Evolutionary conservation across 2,888 invertebrate species (phyloP).

Genomic region (Synanthedon formicaeformis): DNA sequence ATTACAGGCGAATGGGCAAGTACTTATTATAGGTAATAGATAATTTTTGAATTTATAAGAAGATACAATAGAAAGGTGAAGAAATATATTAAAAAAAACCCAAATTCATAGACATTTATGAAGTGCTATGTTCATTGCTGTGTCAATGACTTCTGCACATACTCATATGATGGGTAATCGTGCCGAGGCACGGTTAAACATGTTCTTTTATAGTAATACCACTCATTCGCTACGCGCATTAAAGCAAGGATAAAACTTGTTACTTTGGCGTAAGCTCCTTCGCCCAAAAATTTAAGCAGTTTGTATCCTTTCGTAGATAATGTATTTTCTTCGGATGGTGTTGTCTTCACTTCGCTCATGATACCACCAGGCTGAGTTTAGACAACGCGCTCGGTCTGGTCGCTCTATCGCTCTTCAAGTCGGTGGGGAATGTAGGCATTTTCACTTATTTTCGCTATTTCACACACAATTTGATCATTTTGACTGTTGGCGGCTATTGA

Average conservation of each 20-base stretch:
- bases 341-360: constrained; percentile 58
- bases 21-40: no score
- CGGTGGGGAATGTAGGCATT: constrained; percentile 35
- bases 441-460: constrained; percentile 28
- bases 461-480: constrained; percentile 23
- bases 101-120: no score
- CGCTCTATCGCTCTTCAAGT: constrained; percentile 18
- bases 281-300: constrained; percentile 75
- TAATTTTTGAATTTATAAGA: no score
- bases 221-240: no score
- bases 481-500: background rate
- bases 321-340: constrained; percentile 59
- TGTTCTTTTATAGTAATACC: no score
- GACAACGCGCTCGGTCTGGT: constrained; percentile 17
- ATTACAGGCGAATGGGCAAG: no score
- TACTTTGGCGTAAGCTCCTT: constrained; percentile 86
- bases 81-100: no score
- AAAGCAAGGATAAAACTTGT: background rate
- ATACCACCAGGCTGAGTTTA: constrained; percentile 30
- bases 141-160: no score
- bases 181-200: no score
- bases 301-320: constrained; percentile 71
- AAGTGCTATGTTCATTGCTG: no score
- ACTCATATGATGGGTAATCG: no score
- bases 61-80: no score